Evolutionary conservation across 2,113 vertebrate genomes (phyloP).

Genomic region (Apaloderma vittatum): DNA sequence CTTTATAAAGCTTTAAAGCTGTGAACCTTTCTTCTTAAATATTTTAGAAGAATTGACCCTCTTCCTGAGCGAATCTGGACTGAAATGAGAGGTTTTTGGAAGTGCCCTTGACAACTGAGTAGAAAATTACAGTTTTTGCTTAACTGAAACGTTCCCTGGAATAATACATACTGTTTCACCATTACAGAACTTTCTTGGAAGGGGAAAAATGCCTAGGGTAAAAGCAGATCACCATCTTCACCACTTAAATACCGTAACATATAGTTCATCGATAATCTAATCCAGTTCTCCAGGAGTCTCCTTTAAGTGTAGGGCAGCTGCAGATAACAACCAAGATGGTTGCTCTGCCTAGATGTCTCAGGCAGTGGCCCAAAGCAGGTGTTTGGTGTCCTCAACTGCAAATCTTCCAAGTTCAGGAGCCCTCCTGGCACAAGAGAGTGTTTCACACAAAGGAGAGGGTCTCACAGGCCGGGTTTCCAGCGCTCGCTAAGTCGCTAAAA

Average conservation of each 20-base stretch:
- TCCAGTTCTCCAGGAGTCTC: background rate
- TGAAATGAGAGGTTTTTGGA: background rate
- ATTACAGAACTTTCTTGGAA: background rate
- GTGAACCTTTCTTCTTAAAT: background rate
- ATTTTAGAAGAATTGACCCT: background rate
- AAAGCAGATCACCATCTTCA: background rate
- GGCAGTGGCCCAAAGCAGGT: accelerated
- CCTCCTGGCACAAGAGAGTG: background rate
- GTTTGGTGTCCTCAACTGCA: background rate
- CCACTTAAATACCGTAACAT: background rate
- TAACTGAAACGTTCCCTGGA: background rate
- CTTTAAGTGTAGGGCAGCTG: background rate
- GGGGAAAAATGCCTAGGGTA: background rate
- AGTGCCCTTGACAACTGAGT: background rate
- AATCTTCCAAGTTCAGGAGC: background rate
- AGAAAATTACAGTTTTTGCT: background rate
- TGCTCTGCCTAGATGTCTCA: background rate
- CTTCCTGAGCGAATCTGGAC: background rate
- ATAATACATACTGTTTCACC: background rate
- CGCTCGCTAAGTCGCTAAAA: background rate
- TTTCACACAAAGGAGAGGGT: background rate
- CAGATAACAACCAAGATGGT: background rate
- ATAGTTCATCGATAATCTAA: background rate
- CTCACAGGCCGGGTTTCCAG: background rate
- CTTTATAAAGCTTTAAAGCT: background rate